Base-by-base conservation (phyloP, 2,797 vertebrate genomes). In the Halcyon badia region DNA sequence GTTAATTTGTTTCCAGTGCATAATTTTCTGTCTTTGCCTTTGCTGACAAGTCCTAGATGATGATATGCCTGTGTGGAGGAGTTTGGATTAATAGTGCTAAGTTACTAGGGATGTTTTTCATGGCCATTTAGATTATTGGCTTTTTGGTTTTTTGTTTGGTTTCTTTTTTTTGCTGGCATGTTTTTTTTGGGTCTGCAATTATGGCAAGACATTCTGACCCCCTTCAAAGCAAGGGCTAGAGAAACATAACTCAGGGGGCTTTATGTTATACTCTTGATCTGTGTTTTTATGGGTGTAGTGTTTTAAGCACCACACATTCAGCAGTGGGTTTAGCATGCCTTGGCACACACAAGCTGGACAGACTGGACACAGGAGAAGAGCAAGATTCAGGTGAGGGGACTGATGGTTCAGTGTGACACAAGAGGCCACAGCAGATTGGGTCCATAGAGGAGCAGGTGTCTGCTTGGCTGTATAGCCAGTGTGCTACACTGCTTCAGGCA, bases 401-500 rank as follows among this genome's bases (percentile, higher is more conserved):
- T 1, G 0, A 3, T 56, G 42, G 21, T 5, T 79, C 14, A 30
- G 2, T 62, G 11, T 82, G n/a, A 24, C 13, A 46, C 42, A 46
- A 48, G 39, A 42, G 11, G 31, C 22, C 19, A 26, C 0, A 0
- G 25, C 49, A 21, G 37, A 35, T 46, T 69, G n/a, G n/a, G 39
- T 76, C 44, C 2, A 1, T 22, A 33, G 51, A 14, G 16, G 6
- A 81, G 11, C 39, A 2, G 2, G 1, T 37, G 13, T 52, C 14
- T 0, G 0, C 22, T 14, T 1, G 4, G 5, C 11, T 65, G 22
- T 54, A 37, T 5, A 60, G 11, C 19, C 31, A 42, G 8, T 14
- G 18, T 33, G 61, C 49, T 62, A 13, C 10, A 4, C 14, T 51
- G 39, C 62, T n/a, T 30, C 39, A 42, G 26, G 19, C 26, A 48